Evolutionary conservation across 2,113 vertebrate species (phyloP).

Genomic region (Syrrhaptes paradoxus): DNA sequence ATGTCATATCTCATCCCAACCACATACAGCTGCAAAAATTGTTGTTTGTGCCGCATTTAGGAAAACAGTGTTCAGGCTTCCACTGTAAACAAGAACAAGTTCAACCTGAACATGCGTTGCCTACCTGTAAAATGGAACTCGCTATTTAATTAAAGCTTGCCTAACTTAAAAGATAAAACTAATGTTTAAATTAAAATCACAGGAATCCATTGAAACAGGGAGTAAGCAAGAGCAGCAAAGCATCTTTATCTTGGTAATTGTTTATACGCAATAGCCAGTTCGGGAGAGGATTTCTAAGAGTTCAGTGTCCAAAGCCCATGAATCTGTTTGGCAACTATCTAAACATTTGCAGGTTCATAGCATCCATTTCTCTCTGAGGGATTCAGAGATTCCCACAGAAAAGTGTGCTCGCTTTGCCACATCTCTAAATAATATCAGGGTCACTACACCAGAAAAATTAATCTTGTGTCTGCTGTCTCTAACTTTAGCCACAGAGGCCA

Average conservation of each 20-base stretch:
- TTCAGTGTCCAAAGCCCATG: neutral
- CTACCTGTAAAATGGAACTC: neutral
- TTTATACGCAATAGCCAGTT: neutral
- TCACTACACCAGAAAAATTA: neutral
- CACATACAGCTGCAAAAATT: neutral
- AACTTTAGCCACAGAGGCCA: neutral
- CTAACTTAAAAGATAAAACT: neutral
- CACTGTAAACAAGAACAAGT: conserved; percentile 47
- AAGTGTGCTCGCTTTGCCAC: neutral
- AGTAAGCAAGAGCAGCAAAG: neutral
- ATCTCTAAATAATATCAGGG: neutral
- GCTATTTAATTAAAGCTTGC: neutral
- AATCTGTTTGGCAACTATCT: neutral
- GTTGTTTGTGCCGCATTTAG: conserved; percentile 26
- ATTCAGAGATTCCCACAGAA: neutral
- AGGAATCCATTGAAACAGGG: neutral
- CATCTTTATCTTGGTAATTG: neutral
- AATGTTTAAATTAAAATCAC: neutral
- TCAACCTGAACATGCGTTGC: neutral
- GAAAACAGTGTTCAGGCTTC: conserved; percentile 9
- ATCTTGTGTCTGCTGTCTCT: neutral
- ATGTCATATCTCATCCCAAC: conserved; percentile 6
- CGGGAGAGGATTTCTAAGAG: neutral
- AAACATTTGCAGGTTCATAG: neutral
- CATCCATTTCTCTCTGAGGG: neutral